phyloP scores from a whole-genome alignment of 2,113 vertebrate species.

The Dinomys branickii region DNA sequence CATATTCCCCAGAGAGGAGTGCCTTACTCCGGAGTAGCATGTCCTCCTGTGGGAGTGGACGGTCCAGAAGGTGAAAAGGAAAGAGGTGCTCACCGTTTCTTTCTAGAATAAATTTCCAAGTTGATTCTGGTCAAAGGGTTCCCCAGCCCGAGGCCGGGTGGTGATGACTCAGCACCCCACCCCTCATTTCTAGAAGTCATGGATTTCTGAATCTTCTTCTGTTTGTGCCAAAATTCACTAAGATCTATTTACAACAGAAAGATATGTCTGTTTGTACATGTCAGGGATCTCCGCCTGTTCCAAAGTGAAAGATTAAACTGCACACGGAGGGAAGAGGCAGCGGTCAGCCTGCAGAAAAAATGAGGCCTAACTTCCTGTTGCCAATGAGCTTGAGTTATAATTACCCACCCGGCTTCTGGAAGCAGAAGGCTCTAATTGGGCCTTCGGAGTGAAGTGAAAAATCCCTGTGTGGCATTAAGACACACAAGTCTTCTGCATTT shows the following conservation, averaged over 20 bases:
- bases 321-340: background rate
- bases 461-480: conserved; percentile 15
- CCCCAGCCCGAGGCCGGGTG: background rate
- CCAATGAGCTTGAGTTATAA: background rate
- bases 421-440: background rate
- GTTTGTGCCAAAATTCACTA: background rate
- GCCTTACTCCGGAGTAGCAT: background rate
- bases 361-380: background rate
- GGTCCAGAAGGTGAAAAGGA: background rate
- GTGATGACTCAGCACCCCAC: conserved; percentile 18
- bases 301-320: conserved; percentile 22
- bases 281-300: background rate
- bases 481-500: conserved; percentile 1
- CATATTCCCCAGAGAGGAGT: background rate
- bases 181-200: background rate
- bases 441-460: conserved; percentile 6
- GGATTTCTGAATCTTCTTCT: background rate
- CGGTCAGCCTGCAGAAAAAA: background rate
- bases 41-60: background rate
- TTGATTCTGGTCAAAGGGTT: background rate
- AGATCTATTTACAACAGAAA: conserved; percentile 22
- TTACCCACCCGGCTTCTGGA: background rate
- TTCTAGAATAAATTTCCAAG: conserved; percentile 14
- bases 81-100: background rate
- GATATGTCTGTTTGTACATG: background rate